Percentiles rank a stretch among this genome's conserved stretches.
Conservation (phyloP, 2,888 invertebrate genomes). For the Strigamia crassipes region DNA sequence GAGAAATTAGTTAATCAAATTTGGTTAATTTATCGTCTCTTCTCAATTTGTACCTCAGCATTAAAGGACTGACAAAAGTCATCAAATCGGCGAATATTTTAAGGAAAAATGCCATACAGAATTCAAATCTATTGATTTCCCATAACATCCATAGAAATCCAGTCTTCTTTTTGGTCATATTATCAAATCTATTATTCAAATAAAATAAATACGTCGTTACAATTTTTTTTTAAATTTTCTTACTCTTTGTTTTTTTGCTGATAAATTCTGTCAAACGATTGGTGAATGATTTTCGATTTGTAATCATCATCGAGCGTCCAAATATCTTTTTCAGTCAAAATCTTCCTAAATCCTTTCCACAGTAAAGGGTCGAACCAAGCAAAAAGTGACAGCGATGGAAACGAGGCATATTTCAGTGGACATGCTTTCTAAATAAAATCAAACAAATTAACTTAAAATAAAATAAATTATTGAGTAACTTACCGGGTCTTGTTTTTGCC, state of each 20-base stretch:
- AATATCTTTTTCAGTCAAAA: conserved; percentile 10
- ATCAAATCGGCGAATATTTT: conserved; percentile 33
- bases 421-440: background rate
- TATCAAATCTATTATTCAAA: background rate
- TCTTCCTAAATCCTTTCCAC: conserved; percentile 9
- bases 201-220: background rate
- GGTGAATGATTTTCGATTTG: background rate
- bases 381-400: conserved; percentile 32
- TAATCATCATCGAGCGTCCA: conserved; percentile 41
- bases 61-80: conserved; percentile 41
- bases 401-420: background rate
- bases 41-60: conserved; percentile 45
- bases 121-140: conserved; percentile 36
- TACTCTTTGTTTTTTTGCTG: conserved; percentile 26
- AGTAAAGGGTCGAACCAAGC: conserved; percentile 27
- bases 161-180: background rate
- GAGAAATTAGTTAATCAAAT: background rate
- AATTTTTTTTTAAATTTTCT: background rate
- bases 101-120: conserved; percentile 28
- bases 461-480: background rate
- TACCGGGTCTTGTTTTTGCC: background rate
- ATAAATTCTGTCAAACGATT: conserved; percentile 25
- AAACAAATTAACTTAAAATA: background rate
- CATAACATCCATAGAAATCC: conserved; percentile 1
- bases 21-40: background rate